Evolutionary conservation across 2,797 vertebrate species (phyloP), one percentile per base, ranked within the genome.

Genomic region (Trachops cirrhosus): DNA sequence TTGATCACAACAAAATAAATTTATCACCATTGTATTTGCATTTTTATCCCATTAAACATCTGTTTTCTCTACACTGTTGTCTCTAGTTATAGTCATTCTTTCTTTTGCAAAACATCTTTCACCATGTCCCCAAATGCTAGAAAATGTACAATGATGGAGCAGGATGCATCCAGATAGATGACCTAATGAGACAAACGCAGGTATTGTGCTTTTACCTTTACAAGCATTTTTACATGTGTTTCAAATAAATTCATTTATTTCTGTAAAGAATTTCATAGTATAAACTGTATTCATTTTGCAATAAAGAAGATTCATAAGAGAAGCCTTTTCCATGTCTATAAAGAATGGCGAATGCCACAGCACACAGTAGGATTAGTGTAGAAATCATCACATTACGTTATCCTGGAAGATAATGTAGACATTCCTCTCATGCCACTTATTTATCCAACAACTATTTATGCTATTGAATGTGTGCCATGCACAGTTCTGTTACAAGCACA

Each of bases 11-110:
- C 64, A 73, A 84, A 93, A 71, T 89, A 67, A 75, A 92, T 95
- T 52, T 88, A 52, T 88, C 73, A 78, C 48, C 80, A 85, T 80
- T 93, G 14, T 48, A 95, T 96, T 96, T 97, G 48, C 78, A 91
- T 96, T 79, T 97, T 95, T 86, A 95, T 67, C 48, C 84, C 46
- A 86, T 64, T 78, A 44, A 92, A 80, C 93, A 95, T 94, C 90
- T 97, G 92, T 41, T 96, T 82, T 77, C 48, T 52, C 19, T 59
- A 77, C 10, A 90, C n/a, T 86, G 11, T 82, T 41, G 34, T 91
- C 62, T 92, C 67, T 79, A 39, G 21, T 89, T 92, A 74, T 48
- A 70, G 80, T 86, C 62, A 48, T 84, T 71, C 64, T 85, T 79
- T 91, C 83, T 88, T 94, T 39, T 92, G 77, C 54, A 93, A 92